These are phyloP conservation scores for Cercopithecus petaurista DNA, from an alignment of 2,797 vertebrate genomes.

Conservation along the genomic window DNA sequence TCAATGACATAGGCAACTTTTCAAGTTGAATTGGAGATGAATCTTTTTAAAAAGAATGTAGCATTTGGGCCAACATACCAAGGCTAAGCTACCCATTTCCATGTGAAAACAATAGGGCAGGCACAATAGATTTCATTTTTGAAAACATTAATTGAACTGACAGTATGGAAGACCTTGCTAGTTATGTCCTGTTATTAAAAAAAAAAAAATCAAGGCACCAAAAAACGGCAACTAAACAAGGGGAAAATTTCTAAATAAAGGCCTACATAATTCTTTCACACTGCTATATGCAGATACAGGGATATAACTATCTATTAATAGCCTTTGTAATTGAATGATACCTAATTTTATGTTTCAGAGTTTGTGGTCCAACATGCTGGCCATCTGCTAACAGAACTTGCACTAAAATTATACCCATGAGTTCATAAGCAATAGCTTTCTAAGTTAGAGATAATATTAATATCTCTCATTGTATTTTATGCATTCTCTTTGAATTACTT, in stretches of 20 bases:
- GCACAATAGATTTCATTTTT: constrained; percentile 13
- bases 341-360: constrained; percentile 49
- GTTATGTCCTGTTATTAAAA: constrained; percentile 1
- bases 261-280: neutral
- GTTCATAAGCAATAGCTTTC: constrained; percentile 58
- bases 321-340: neutral
- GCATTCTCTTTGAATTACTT: constrained; percentile 77
- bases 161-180: constrained; percentile 17
- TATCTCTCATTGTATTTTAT: constrained; percentile 64
- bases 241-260: neutral
- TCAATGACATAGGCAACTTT: constrained; percentile 37
- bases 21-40: constrained; percentile 58
- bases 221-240: neutral
- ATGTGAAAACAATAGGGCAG: constrained; percentile 37
- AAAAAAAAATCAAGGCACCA: neutral
- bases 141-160: constrained; percentile 44
- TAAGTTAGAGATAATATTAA: constrained; percentile 76
- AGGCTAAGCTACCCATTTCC: constrained; percentile 57
- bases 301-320: neutral
- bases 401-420: neutral
- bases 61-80: constrained; percentile 30
- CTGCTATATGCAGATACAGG: neutral
- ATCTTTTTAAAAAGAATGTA: constrained; percentile 58
- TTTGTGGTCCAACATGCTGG: constrained; percentile 77
- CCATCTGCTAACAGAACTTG: constrained; percentile 77